Evolutionary conservation across 2,113 vertebrate genomes (phyloP), one percentile per base, ranked within the genome.

Genomic region (Rhagologus leucostigma): DNA sequence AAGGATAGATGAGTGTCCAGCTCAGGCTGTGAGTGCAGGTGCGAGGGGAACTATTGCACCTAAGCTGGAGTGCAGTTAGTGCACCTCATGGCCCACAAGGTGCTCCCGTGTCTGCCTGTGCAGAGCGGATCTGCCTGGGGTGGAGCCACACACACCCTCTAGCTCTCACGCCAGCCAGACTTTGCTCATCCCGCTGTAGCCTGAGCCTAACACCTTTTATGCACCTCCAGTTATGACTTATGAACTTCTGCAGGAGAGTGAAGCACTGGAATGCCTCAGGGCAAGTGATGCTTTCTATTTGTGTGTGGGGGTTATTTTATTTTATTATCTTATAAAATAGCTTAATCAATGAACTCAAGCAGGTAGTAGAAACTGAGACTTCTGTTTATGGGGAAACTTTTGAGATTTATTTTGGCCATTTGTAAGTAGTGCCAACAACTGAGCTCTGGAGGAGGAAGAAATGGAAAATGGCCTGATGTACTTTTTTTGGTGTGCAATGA

Each of bases 331-430:
- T 94, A 78, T 82, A 84, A 93, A 96, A 89, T 65, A 95, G 69
- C 39, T 96, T 95, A 96, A 97, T 96, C 84, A 93, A 94, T 96
- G 79, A 94, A 89, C 44, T 92, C 69, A 89, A 87, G 50, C 47
- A 93, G 57, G 63, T 64, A 95, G 69, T 70, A 94, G 89, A 95
- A 95, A 57, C 69, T 49, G 56, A 84, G 73, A 68, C 65, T 90
- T 89, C 94, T 89, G 44, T 95, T 97, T 96, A 96, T 86, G 44
- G 55, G 63, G 47, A 93, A 96, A 96, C 24, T 94, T 93, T 77
- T 86, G 49, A 95, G 90, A 97, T 97, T 97, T 97, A 97, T 95
- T 91, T 94, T 92, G 67, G 23, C 32, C 20, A 64, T 96, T 94
- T 84, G 24, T 95, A 88, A 71, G 50, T 62, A 75, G 22, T 57